These are phyloP conservation scores for Brachionus paranguensis DNA, from an alignment of 1,140 invertebrate species.

Conservation along the genomic window DNA sequence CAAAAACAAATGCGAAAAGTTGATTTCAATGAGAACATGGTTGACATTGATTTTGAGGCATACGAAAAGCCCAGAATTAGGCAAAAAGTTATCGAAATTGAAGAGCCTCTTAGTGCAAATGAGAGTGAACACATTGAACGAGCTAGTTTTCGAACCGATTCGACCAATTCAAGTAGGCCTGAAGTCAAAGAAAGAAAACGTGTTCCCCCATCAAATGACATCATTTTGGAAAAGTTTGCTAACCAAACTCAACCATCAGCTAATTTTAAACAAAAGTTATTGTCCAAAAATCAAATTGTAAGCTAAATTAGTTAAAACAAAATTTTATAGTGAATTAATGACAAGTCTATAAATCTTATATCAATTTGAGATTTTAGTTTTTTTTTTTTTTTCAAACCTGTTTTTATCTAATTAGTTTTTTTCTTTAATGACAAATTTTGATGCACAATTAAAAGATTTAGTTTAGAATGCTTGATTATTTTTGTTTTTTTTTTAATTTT, in stretches of 20 bases:
- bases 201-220: not conserved
- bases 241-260: not conserved
- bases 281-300: conserved; percentile 30
- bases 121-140: not conserved
- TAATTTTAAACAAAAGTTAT: conserved; percentile 1
- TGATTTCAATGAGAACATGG: not conserved
- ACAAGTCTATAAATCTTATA: not conserved
- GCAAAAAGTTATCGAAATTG: not conserved
- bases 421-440: not conserved
- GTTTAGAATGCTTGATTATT: not conserved
- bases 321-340: not conserved
- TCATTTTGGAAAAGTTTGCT: not conserved
- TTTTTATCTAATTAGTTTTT: not conserved
- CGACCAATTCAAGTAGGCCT: not conserved
- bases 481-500: not conserved
- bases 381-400: not conserved
- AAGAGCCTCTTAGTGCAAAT: not conserved
- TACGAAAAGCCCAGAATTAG: not conserved
- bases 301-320: not conserved
- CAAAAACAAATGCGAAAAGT: not conserved
- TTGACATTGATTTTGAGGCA: not conserved
- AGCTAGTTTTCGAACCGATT: conserved; percentile 6
- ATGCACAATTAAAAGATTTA: conserved; percentile 16
- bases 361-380: not conserved
- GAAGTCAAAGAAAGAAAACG: conserved; percentile 7